Evolutionary conservation across 1,140 invertebrate genomes (phyloP), one percentile per base, ranked within the genome.

Genomic region (Leptopilina clavipes): DNA sequence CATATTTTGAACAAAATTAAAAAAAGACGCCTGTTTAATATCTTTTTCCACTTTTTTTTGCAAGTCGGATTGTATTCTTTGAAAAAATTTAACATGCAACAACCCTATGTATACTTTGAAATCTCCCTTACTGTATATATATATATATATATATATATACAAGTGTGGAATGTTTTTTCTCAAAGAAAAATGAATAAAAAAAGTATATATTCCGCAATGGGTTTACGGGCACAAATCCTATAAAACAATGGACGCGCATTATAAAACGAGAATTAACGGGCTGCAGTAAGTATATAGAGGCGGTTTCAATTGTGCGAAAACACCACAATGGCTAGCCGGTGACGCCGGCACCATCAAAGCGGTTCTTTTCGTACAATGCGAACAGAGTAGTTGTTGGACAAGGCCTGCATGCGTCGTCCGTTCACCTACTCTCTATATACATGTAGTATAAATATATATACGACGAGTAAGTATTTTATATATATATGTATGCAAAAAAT

Each of bases 341-440:
- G 75, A 83, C 81, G 82, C 77, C 81, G 78, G 78, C 80, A 82
- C 59, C 81, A 81, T 85, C 82, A 82, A 85, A 85, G 81, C 72
- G 73, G 73, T 65, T 77, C 75, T 79, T 81, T 79, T 81, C 74
- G 79, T 75, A 81, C 82, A 82, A 84, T 82, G 76, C 75, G 74
- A 83, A 79, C 37, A 65, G 71, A 74, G 73, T 71, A 77, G 56
- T 59, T 59, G 79, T 59, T 59, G 79, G 71, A 81, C 81, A 78
- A 72, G 70, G 74, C 75, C 76, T 75, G 75, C 77, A 75, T 76
- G 70, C 72, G 71, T 71, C 65, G 71, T 71, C 65, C 76, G 75
- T 79, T 79, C 73, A 81, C 76, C 79, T 74, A 81, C 74, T 81
- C 75, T 65, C 44, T 75, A 54, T 75, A 72, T 71, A 76, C 76